A percentile compares a stretch with the other conserved stretches of the same genome.
Conservation (phyloP, 2,113 vertebrate genomes). For the Antechinus flavipes region DNA sequence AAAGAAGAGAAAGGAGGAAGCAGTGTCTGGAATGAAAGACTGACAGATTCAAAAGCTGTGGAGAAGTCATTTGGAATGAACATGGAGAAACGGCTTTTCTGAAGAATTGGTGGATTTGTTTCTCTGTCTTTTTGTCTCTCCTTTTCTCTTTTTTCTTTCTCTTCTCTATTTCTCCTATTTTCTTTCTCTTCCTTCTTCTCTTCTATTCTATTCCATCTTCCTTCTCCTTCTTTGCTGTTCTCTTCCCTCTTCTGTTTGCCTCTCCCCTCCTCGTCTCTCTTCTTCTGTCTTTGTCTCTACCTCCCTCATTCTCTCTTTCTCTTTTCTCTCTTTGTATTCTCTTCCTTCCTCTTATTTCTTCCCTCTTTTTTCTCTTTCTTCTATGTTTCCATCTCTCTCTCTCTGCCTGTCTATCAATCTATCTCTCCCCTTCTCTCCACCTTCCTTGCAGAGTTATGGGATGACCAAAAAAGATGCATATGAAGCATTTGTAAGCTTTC, state of each 20-base stretch:
- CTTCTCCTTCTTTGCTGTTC: accelerated
- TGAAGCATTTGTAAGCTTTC: not conserved
- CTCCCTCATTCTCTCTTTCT: too few species aligned
- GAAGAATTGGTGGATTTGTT: not conserved
- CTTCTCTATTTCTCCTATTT: not conserved
- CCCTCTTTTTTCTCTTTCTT: too few species aligned
- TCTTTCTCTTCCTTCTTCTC: not conserved
- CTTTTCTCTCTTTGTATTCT: too few species aligned
- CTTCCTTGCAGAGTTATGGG: not conserved
- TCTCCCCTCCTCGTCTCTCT: too few species aligned
- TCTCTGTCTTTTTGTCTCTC: not conserved
- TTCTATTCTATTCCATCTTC: not conserved
- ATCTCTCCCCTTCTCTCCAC: too few species aligned
- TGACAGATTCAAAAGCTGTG: not conserved
- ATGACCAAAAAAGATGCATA: not conserved
- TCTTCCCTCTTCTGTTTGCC: accelerated
- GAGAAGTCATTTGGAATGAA: not conserved
- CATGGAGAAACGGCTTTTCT: not conserved
- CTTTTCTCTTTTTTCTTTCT: not conserved
- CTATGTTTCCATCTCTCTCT: too few species aligned
- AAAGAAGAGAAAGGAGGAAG: not conserved
- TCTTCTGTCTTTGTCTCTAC: too few species aligned
- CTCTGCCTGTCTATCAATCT: too few species aligned
- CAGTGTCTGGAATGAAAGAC: not conserved
- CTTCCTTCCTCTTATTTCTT: too few species aligned